A percentile compares a stretch with the other conserved stretches of the same genome.
These are phyloP conservation scores for Oxygymnocypris stewartii DNA, from an alignment of 2,113 vertebrate genomes.

Conservation along the genomic window DNA sequence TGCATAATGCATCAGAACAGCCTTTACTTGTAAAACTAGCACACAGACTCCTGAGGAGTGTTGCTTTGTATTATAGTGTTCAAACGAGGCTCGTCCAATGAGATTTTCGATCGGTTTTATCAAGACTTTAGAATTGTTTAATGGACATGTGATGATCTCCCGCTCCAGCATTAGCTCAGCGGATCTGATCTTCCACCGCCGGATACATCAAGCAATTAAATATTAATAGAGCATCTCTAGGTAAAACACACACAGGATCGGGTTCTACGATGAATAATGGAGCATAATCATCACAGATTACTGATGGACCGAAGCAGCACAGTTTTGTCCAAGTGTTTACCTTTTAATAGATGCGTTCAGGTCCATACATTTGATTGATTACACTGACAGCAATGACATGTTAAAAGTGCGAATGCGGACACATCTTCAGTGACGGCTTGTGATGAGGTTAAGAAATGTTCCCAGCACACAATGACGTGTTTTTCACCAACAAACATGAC, in stretches of 20 bases:
- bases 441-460: neutral
- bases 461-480: neutral
- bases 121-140: conserved; percentile 40
- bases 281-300: neutral
- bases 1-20: neutral
- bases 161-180: conserved; percentile 39
- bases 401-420: conserved; percentile 39
- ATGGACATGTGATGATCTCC: conserved; percentile 27
- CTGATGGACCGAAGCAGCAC: neutral
- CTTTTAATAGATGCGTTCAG: conserved; percentile 31
- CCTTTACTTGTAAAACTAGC: neutral
- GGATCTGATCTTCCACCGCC: conserved; percentile 9
- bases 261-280: conserved; percentile 2
- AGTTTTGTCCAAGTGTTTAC: neutral
- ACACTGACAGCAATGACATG: conserved; percentile 21
- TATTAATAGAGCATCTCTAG: conserved; percentile 49
- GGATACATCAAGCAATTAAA: conserved; percentile 46
- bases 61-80: neutral
- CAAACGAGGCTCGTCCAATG: neutral
- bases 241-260: conserved; percentile 2
- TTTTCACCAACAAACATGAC: conserved; percentile 5
- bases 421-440: neutral
- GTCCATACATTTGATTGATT: conserved; percentile 23
- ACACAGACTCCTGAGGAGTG: neutral
- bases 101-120: neutral